Conservation (phyloP, 1,140 invertebrate species). For the Ceratitis capitata region DNA sequence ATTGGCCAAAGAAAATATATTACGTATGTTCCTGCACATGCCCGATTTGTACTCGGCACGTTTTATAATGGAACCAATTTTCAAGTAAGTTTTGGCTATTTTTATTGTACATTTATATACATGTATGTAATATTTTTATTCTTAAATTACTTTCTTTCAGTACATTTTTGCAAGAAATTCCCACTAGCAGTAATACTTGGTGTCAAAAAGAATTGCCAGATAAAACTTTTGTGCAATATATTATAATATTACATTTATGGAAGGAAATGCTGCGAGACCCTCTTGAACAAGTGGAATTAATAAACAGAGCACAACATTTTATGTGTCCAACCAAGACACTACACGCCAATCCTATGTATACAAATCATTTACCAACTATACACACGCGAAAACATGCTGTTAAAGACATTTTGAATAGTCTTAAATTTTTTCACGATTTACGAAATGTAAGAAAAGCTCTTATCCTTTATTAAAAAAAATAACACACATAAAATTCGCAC, state of each 20-base stretch:
- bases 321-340: slow-evolving; percentile 15
- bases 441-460: slow-evolving; percentile 26
- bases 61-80: slow-evolving; percentile 26
- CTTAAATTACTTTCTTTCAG: not conserved
- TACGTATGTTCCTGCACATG: slow-evolving; percentile 5
- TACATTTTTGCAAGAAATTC: not conserved
- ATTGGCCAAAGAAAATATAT: slow-evolving; percentile 2
- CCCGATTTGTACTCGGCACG: slow-evolving; percentile 18
- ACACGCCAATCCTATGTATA: not conserved
- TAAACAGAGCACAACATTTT: not conserved
- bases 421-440: slow-evolving; percentile 11
- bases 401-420: slow-evolving; percentile 9
- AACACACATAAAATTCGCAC: too few relatives aligned
- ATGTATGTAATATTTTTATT: too few relatives aligned
- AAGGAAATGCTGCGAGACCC: slow-evolving; percentile 4
- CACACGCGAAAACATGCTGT: not conserved
- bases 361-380: not conserved
- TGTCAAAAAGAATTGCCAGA: slow-evolving; percentile 19
- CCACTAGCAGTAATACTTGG: not conserved
- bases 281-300: not conserved
- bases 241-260: slow-evolving; percentile 19
- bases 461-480: too few relatives aligned
- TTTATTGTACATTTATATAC: not conserved
- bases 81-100: not conserved
- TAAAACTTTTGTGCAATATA: slow-evolving; percentile 2